Base-by-base conservation (phyloP, 2,113 vertebrate species). In the Bombycilla garrulus region DNA sequence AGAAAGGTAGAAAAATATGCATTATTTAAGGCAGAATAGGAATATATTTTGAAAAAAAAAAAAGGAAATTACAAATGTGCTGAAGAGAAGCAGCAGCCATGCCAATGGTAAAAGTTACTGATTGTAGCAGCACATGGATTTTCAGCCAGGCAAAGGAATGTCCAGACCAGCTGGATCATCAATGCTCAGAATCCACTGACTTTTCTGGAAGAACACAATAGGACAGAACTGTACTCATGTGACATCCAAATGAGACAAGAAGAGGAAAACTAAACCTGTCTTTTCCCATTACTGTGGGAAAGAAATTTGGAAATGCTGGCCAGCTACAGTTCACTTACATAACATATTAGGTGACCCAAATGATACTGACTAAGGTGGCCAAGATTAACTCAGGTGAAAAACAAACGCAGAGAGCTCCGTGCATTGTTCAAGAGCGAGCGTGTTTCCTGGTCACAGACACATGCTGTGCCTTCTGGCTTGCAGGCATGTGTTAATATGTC, bases 401-500 rank as follows among this genome's bases (percentile, higher is more conserved):
- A 70, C 90, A 91, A 92, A 40, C 0, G 4, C 1, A 2, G 88
- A 33, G 33, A 72, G 66, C 54, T 74, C 81, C 60, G 35, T 12
- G 69, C 73, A 72, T 95, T 95, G 89, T 96, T 82, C 42, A 72
- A 54, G 6, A 51, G 50, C 3, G 3, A 90, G 42, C 0, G 28
- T 16, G 85, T 54, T 96, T 95, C 92, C 93, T 91, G 94, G 90
- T 80, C 86, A 42, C 74, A 70, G 87, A 92, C 62, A 80, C 67
- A 36, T 2, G 62, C 84, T 45, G 89, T 84, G 89, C 89, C 91
- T 97, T 36, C 91, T 95, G 95, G 93, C 87, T 15, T 31, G 73
- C 66, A 45, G 18, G 71, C 73, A 11, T 25, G 84, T 77, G 88
- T 58, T 90, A 90, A 70, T 82, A n/a, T 26, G 67, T 62, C 84